These are phyloP conservation scores for Ricordea florida DNA, from an alignment of 92 coral and sea anemone species.

Conservation along the genomic window DNA sequence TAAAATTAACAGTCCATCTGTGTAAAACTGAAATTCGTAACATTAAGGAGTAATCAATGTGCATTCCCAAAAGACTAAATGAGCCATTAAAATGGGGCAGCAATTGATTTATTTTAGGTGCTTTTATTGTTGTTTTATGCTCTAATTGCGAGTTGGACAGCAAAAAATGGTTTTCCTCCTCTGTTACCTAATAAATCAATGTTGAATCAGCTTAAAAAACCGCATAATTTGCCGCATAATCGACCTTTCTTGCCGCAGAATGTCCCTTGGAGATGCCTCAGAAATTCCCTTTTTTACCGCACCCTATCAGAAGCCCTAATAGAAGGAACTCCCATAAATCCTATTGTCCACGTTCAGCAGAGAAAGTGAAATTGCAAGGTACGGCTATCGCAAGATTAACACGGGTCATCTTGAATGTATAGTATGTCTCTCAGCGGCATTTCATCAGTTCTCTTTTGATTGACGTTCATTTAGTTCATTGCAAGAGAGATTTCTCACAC, in stretches of 20 bases:
- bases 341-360: no score
- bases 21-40: no score
- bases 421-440: no score
- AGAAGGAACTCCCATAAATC: no score
- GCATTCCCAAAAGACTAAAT: not conserved
- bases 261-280: no score
- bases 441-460: no score
- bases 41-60: not conserved
- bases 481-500: no score
- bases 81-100: slow-evolving; percentile 26
- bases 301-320: slow-evolving; percentile 10
- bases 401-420: no score
- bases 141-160: slow-evolving; percentile 10
- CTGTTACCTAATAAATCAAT: slow-evolving; percentile 15
- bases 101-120: slow-evolving; percentile 14
- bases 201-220: not conserved
- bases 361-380: no score
- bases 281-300: not conserved
- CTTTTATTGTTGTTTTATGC: slow-evolving; percentile 19
- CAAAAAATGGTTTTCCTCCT: slow-evolving; percentile 23
- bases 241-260: slow-evolving; percentile 24
- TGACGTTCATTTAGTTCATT: no score
- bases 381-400: no score
- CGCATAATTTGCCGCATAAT: slow-evolving; percentile 38
- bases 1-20: no score